Evolutionary conservation across 2,797 vertebrate genomes (phyloP).

Genomic region (Cryptoprocta ferox): DNA sequence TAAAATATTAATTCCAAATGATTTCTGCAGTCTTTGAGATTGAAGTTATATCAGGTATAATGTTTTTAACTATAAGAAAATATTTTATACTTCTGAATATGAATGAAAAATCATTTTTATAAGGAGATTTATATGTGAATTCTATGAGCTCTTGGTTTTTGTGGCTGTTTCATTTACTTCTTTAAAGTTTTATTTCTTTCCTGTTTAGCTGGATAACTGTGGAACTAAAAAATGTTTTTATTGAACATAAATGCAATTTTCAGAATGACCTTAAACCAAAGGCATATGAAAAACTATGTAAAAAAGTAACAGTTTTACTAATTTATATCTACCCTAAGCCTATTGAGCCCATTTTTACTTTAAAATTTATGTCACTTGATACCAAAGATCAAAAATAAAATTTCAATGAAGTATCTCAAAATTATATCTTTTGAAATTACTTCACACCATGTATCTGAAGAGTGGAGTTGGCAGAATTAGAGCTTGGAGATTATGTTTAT

Average conservation of each 20-base stretch:
- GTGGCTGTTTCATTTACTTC: neutral
- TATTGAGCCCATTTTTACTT: neutral
- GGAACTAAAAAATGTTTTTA: neutral
- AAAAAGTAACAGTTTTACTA: neutral
- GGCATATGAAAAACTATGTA: neutral
- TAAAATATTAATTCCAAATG: slow-evolving; percentile 39
- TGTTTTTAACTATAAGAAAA: slow-evolving; percentile 31
- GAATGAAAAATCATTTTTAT: slow-evolving; percentile 34
- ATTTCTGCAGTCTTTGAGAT: slow-evolving; percentile 27
- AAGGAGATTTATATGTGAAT: neutral
- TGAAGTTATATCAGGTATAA: neutral
- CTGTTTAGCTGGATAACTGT: neutral
- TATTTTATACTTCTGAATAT: neutral
- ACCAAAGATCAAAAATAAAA: slow-evolving; percentile 41
- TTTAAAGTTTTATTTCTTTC: neutral
- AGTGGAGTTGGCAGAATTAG: neutral
- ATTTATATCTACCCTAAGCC: slow-evolving; percentile 3
- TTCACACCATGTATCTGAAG: neutral
- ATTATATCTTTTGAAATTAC: slow-evolving; percentile 30
- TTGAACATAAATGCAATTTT: neutral
- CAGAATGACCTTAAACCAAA: slow-evolving; percentile 1
- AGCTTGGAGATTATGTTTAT: slow-evolving; percentile 22
- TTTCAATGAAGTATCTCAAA: neutral
- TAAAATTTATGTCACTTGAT: neutral
- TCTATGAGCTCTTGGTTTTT: neutral